phyloP scores from a whole-genome alignment of 2,113 vertebrate species.

The Collichthys lucidus region DNA sequence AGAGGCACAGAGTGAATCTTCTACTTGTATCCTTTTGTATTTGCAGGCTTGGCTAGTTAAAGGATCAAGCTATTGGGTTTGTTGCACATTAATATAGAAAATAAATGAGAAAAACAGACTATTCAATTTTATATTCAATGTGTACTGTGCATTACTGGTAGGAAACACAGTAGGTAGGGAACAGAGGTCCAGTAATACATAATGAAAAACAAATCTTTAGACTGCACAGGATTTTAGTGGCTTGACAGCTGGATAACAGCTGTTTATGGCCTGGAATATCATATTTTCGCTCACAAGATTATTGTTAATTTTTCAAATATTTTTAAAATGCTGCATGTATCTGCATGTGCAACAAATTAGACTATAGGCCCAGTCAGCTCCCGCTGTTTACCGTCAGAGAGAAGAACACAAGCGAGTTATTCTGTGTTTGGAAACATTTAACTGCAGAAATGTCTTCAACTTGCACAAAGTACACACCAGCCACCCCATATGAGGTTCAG shows the following conservation, averaged over 20 bases:
- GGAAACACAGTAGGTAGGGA: not conserved
- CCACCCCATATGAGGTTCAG: no score
- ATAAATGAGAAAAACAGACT: not conserved
- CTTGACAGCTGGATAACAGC: conserved; percentile 16
- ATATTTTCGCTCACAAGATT: not conserved
- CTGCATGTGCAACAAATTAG: no score
- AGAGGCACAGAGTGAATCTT: conserved; percentile 1
- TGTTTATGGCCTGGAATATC: not conserved
- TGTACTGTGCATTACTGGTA: not conserved
- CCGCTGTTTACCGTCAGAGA: no score
- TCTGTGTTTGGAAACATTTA: no score
- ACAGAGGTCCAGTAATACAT: not conserved
- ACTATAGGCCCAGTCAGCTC: no score
- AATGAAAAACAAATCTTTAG: not conserved
- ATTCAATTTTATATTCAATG: not conserved
- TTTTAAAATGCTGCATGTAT: not conserved
- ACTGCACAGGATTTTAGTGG: not conserved
- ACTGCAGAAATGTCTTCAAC: no score
- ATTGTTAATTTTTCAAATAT: not conserved
- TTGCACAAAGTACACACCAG: no score
- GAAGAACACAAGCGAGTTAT: no score
- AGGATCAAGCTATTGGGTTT: not conserved
- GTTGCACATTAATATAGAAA: not conserved
- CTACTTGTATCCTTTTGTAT: not conserved
- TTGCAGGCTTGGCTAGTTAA: conserved; percentile 10